Evolutionary conservation across 1,140 invertebrate genomes (phyloP), one percentile per base, ranked within the genome.

Genomic region (Drosophila navojoa): DNA sequence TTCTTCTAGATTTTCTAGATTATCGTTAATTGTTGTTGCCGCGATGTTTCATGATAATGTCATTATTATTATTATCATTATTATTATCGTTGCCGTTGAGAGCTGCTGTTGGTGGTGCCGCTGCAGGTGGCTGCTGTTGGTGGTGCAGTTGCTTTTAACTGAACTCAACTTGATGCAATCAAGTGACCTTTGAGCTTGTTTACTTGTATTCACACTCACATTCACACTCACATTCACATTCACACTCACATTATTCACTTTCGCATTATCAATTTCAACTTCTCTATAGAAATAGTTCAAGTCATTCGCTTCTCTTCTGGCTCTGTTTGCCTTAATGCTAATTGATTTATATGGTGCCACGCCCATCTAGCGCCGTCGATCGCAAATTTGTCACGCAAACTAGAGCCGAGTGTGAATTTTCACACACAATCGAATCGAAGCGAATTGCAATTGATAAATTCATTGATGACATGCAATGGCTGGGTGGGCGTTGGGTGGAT

Each of bases 121-220:
- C 5, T 54, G 15, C 9, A 49, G 67, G 25, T 59, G 16, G 27
- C 11, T 62, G 55, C 22, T 67, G 60, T 1, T 53, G 55, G 49
- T 53, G 70, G 66, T 61, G 69, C 19, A 22, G 19, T 59, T 76
- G 75, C 62, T 32, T 32, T 32, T 32, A 32, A 32, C 32, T 7
- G 6, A 81, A 71, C 71, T 76, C 78, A 78, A 85, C 86, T 81
- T 85, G 81, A 81, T 85, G 78, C 77, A 85, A 85, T 85, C 86
- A 85, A 85, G 77, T 86, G 81, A 67, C 81, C 77, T 85, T 81
- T 62, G 74, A 77, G 72, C 66, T 78, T 80, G 73, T 85, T 85
- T 85, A 77, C 85, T 73, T 71, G 69, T 63, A 79, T 84, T 22
- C 19, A 2, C 5, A 29, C 5, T 80, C 71, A 32, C 74, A 62